phyloP scores from a whole-genome alignment of 2,797 vertebrate species.

The Alosa sapidissima region DNA sequence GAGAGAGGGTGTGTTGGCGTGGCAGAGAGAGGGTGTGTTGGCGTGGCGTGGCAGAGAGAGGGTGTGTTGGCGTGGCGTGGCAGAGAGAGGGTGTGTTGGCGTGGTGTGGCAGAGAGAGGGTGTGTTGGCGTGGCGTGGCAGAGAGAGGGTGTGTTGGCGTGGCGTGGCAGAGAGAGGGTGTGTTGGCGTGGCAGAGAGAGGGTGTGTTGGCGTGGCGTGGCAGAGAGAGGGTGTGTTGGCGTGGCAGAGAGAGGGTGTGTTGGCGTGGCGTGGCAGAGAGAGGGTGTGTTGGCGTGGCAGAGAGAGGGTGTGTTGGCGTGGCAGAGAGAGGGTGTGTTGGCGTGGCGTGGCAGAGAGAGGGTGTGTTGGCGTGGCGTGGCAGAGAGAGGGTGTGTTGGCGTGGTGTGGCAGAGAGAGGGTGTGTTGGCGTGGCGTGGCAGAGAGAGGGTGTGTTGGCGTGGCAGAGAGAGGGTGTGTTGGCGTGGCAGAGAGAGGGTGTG shows the following conservation, averaged over 20 bases:
- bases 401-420: background rate
- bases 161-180: no score
- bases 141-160: background rate
- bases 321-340: no score
- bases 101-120: no score
- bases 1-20: no score
- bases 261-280: no score
- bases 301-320: constrained; percentile 60
- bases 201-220: constrained; percentile 60
- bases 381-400: no score
- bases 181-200: background rate
- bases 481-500: no score
- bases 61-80: no score
- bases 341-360: background rate
- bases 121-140: background rate
- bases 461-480: no score
- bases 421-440: constrained; percentile 60
- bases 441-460: background rate
- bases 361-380: background rate
- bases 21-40: background rate
- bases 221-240: background rate
- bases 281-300: background rate
- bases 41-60: no score
- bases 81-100: constrained; percentile 55
- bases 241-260: no score